Evolutionary conservation across 2,113 vertebrate genomes (phyloP).

Genomic region (Scalopus aquaticus): DNA sequence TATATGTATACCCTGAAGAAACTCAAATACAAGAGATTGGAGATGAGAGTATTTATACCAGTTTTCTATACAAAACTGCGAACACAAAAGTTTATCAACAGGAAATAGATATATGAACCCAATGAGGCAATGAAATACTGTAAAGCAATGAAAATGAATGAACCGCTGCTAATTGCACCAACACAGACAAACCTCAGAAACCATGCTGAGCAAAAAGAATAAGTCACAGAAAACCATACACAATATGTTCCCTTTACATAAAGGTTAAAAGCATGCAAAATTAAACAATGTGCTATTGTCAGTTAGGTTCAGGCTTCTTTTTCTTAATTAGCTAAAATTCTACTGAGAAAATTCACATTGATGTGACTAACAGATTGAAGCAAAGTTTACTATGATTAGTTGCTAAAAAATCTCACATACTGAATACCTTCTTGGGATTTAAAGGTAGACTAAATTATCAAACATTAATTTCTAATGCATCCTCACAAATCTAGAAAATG

Average conservation of each 20-base stretch:
- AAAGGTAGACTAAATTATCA: conserved; percentile 1
- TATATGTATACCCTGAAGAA: background rate
- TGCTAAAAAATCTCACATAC: background rate
- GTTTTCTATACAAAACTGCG: background rate
- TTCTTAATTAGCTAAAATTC: conserved; percentile 29
- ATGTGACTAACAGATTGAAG: background rate
- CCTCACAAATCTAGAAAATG: background rate
- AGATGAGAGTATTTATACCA: background rate
- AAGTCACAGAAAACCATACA: background rate
- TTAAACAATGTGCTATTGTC: background rate
- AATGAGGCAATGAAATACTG: background rate
- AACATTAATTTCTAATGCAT: background rate
- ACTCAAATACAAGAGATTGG: background rate
- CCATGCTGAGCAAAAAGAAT: background rate
- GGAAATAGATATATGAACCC: background rate
- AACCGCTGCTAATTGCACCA: background rate
- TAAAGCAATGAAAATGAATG: background rate
- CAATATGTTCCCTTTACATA: background rate
- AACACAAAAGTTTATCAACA: background rate
- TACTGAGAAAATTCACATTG: background rate
- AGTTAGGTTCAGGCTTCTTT: background rate
- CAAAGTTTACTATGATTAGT: background rate
- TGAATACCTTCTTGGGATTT: background rate
- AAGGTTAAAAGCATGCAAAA: background rate
- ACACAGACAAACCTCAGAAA: background rate